A percentile compares a stretch with the other conserved stretches of the same genome.
Conservation (phyloP, 2,797 vertebrate species). For the Heterohyrax brucei region DNA sequence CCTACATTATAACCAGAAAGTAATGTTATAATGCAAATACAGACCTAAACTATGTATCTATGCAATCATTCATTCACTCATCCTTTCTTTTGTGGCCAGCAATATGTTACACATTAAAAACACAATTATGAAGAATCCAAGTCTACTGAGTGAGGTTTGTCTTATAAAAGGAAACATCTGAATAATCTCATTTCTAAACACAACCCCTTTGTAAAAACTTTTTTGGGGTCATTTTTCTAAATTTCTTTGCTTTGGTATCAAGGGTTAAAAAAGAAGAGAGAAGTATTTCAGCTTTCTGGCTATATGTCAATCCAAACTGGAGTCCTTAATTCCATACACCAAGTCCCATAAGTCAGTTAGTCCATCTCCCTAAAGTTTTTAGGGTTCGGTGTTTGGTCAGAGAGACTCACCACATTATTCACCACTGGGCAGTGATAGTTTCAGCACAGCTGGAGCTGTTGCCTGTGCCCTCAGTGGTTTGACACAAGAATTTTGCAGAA, state of each 20-base stretch:
- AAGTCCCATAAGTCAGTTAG: rapidly evolving
- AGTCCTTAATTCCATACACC: not conserved
- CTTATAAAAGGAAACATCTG: not conserved
- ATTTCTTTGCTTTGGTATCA: not conserved
- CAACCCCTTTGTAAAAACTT: not conserved
- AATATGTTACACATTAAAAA: slow-evolving; percentile 67
- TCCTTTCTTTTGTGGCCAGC: not conserved
- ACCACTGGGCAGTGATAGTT: not conserved
- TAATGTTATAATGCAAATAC: not conserved
- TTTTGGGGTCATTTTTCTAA: not conserved
- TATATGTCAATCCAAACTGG: not conserved
- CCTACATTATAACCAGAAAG: not conserved
- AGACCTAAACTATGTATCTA: not conserved
- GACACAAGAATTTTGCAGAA: not conserved
- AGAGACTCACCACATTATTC: not conserved
- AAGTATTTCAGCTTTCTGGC: not conserved
- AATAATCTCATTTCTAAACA: slow-evolving; percentile 24
- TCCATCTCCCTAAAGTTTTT: not conserved
- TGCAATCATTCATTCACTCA: slow-evolving; percentile 29
- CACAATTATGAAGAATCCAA: not conserved
- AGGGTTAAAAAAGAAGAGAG: not conserved
- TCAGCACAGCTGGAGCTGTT: not conserved
- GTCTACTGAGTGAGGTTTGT: not conserved
- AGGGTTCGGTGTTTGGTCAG: not conserved
- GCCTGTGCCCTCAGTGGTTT: no score